Evolutionary conservation across 2,888 invertebrate species (phyloP).

Genomic region (Gymnocheta viridis): DNA sequence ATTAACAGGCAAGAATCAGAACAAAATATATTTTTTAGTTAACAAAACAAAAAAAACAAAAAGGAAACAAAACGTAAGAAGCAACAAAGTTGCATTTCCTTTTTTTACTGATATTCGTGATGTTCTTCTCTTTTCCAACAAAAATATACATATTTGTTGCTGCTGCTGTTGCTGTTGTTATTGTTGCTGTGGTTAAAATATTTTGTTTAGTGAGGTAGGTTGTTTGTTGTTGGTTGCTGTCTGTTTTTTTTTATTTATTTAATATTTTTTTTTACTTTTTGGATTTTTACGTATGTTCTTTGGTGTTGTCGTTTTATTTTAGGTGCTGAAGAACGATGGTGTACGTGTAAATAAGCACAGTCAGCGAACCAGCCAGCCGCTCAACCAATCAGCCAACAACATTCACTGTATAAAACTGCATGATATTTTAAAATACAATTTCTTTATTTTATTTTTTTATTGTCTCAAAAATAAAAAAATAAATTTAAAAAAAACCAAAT

Average conservation of each 20-base stretch:
- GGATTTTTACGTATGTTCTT: constrained; percentile 15
- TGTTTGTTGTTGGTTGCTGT: constrained; percentile 6
- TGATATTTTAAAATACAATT: constrained; percentile 59
- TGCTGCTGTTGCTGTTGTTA: constrained; percentile 40
- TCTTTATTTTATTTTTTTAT: constrained; percentile 30
- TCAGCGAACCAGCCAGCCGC: constrained; percentile 27
- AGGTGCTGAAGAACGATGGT: constrained; percentile 18
- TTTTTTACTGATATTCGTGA: constrained; percentile 68
- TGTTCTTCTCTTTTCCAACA: constrained; percentile 47
- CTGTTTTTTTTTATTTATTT: neutral
- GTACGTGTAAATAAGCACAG: constrained; percentile 52
- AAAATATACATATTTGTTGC: neutral
- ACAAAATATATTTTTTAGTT: constrained; percentile 23
- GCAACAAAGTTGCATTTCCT: constrained; percentile 61
- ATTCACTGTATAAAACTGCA: constrained; percentile 47
- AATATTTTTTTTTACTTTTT: constrained; percentile 7
- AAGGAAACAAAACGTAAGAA: constrained; percentile 35
- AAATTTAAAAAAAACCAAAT: constrained; percentile 55
- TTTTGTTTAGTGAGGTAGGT: constrained; percentile 69
- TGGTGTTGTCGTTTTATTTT: constrained; percentile 35
- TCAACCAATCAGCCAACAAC: constrained; percentile 36
- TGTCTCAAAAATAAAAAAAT: constrained; percentile 19
- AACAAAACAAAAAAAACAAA: constrained; percentile 37
- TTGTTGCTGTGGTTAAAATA: constrained; percentile 64
- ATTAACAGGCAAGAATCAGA: constrained; percentile 33